Evolutionary conservation across 64 coral and sea anemone genomes (phyloP).

Genomic region (Hydrozoanthus tunicans): DNA sequence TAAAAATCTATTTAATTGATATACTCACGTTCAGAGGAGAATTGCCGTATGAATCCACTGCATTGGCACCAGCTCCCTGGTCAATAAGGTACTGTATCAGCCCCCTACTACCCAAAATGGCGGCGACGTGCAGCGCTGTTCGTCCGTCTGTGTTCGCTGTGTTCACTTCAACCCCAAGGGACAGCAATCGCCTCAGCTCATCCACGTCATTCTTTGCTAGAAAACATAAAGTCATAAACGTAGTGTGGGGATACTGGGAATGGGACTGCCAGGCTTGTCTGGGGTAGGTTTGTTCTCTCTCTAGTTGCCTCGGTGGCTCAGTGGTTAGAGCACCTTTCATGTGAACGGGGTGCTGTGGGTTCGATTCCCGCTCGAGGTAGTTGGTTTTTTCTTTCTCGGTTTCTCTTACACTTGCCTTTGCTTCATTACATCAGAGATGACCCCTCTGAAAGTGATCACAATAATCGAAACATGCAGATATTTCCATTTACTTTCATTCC

Average conservation of each 20-base stretch:
- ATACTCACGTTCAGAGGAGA: conserved; percentile 86
- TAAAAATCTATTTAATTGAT: no score
- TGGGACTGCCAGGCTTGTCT: no score
- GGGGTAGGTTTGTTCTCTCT: no score
- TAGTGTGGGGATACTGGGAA: background rate
- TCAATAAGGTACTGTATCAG: conserved; percentile 91
- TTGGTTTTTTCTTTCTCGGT: no score
- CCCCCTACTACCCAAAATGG: conserved; percentile 59
- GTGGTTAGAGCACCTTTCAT: no score
- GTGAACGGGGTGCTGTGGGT: no score
- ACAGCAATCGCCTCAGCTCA: conserved; percentile 69
- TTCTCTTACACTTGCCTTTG: no score
- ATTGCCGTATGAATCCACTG: conserved; percentile 82
- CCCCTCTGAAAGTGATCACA: no score
- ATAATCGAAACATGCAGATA: background rate
- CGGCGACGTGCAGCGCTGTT: conserved; percentile 78
- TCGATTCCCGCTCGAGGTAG: no score
- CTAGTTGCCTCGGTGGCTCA: no score
- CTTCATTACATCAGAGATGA: no score
- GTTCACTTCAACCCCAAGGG: conserved; percentile 79
- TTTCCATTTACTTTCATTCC: no score
- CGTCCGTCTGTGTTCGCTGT: conserved; percentile 62
- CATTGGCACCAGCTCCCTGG: conserved; percentile 84
- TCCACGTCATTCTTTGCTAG: conserved; percentile 73
- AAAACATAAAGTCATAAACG: background rate